A percentile compares a stretch with the other conserved stretches of the same genome.
Conservation (phyloP, 1,140 invertebrate genomes). For the Solenopsis fugax region DNA sequence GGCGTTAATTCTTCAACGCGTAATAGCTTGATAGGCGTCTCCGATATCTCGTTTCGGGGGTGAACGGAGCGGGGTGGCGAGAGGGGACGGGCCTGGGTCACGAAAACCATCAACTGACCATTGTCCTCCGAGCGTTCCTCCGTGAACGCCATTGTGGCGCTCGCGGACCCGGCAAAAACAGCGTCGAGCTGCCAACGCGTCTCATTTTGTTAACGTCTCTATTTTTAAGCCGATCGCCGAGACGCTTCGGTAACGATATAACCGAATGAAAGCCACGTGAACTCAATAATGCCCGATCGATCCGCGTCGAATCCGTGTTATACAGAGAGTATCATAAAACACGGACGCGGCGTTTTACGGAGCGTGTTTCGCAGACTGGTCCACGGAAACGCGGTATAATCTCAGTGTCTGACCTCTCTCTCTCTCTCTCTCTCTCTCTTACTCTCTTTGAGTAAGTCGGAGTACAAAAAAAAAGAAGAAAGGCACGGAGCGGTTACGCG, state of each 20-base stretch:
- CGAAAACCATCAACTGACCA: slow-evolving; percentile 68
- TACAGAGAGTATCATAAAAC: slow-evolving; percentile 50
- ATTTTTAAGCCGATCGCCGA: slow-evolving; percentile 52
- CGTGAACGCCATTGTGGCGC: slow-evolving; percentile 59
- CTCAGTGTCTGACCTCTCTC: slow-evolving; percentile 17
- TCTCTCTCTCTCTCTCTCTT: no score
- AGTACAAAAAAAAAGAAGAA: not conserved
- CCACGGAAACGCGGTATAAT: slow-evolving; percentile 37
- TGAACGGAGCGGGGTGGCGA: slow-evolving; percentile 44
- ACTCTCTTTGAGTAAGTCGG: not conserved
- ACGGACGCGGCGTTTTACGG: slow-evolving; percentile 16
- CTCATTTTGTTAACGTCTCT: slow-evolving; percentile 63
- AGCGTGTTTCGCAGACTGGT: slow-evolving; percentile 32
- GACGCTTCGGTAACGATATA: slow-evolving; percentile 43
- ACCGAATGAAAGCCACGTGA: slow-evolving; percentile 51
- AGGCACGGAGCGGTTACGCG: not conserved
- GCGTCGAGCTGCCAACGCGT: slow-evolving; percentile 55
- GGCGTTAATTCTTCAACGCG: slow-evolving; percentile 80
- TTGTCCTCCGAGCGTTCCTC: slow-evolving; percentile 52
- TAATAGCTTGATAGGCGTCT: slow-evolving; percentile 77
- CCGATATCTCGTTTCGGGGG: slow-evolving; percentile 60
- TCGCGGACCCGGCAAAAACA: slow-evolving; percentile 51
- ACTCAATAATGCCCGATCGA: slow-evolving; percentile 51
- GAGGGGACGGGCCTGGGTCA: slow-evolving; percentile 30
- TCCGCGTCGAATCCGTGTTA: slow-evolving; percentile 59